Evolutionary conservation across 2,113 vertebrate species (phyloP).

Genomic region (Enhydra lutris): DNA sequence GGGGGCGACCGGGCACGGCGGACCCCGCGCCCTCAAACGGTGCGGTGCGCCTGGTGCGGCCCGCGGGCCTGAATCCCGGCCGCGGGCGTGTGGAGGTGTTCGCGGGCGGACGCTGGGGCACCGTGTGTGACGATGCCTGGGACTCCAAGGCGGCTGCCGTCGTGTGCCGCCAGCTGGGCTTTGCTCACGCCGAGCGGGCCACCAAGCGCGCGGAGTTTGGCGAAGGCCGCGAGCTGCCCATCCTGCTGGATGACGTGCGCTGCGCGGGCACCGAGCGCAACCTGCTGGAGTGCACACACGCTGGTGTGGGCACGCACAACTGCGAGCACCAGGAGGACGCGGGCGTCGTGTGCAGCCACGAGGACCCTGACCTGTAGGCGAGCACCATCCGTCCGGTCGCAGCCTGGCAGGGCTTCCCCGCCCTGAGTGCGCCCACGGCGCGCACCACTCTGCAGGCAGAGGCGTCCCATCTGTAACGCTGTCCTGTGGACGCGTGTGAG

Average conservation of each 20-base stretch:
- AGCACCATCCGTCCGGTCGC: accelerated
- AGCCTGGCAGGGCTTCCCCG: not conserved
- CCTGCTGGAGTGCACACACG: conserved; percentile 89
- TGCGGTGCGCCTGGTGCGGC: conserved; percentile 84
- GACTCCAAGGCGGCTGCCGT: conserved; percentile 81
- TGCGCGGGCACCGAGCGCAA: conserved; percentile 87
- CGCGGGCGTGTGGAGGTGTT: conserved; percentile 91
- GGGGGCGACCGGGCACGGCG: not conserved
- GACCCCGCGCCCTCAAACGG: conserved; percentile 68
- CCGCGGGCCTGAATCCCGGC: conserved; percentile 59
- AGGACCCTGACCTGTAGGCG: conserved; percentile 44
- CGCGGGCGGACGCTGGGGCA: conserved; percentile 88
- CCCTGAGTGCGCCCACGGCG: accelerated
- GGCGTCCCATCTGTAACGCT: not conserved
- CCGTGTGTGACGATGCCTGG: conserved; percentile 94
- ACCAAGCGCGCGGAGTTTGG: conserved; percentile 91
- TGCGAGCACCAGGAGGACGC: conserved; percentile 94
- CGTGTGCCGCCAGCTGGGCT: conserved; percentile 94
- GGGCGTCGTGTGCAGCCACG: conserved; percentile 88
- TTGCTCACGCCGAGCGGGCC: conserved; percentile 83
- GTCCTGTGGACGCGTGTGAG: not conserved
- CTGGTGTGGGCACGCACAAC: conserved; percentile 86
- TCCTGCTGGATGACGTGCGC: conserved; percentile 91
- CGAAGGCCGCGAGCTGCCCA: conserved; percentile 81
- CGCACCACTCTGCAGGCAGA: accelerated